A percentile compares a stretch with the other conserved stretches of the same genome.
Evolutionary conservation across 2,888 invertebrate species (phyloP).

Genomic region (Halictus ligatus): DNA sequence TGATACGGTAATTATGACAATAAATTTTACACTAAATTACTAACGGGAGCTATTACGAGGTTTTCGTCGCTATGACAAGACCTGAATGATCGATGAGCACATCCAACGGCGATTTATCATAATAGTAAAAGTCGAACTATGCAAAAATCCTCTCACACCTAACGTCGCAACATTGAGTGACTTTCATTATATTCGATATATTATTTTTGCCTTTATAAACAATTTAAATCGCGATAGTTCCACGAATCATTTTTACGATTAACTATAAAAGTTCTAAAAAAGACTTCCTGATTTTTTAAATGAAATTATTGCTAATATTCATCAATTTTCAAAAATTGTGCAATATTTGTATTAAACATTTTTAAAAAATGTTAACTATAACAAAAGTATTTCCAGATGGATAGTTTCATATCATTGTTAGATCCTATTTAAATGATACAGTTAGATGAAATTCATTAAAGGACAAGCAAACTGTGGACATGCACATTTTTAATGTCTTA

Average conservation of each 20-base stretch:
- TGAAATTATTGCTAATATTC: not conserved
- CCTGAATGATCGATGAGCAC: slow-evolving; percentile 25
- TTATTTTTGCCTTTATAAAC: not conserved
- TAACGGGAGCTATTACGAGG: slow-evolving; percentile 16
- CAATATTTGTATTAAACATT: not conserved
- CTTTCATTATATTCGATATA: not conserved
- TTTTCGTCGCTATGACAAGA: slow-evolving; percentile 18
- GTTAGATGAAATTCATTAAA: no score
- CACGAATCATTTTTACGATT: not conserved
- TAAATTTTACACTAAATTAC: slow-evolving; percentile 31
- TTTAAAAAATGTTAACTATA: not conserved
- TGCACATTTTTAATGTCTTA: no score
- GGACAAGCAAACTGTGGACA: no score
- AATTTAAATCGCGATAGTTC: not conserved
- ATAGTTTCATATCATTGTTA: not conserved
- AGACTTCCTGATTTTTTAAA: not conserved
- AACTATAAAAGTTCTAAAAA: not conserved
- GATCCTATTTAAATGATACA: no score
- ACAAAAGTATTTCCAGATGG: not conserved
- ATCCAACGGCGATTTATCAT: slow-evolving; percentile 28
- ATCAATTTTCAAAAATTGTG: not conserved
- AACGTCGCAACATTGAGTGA: slow-evolving; percentile 1
- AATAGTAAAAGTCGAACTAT: slow-evolving; percentile 11
- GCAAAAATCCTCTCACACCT: not conserved
- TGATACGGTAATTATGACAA: slow-evolving; percentile 18